A percentile compares a stretch with the other conserved stretches of the same genome.
Conservation (phyloP, 2,797 vertebrate species). For the Brotula barbata region DNA sequence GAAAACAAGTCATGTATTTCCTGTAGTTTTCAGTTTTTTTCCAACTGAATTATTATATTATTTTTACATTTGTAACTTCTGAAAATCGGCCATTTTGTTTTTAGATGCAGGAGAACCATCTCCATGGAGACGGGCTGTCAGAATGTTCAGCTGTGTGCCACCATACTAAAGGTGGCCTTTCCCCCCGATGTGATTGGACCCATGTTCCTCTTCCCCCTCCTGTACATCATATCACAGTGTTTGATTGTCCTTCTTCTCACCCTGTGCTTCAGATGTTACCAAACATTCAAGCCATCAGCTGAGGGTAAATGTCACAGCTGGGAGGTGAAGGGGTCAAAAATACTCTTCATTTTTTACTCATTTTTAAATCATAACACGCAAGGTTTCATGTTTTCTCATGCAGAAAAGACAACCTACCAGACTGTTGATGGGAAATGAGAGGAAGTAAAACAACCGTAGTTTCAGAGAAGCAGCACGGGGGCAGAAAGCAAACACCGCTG, state of each 20-base stretch:
- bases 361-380: slow-evolving; percentile 9
- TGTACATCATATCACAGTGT: slow-evolving; percentile 82
- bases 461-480: neutral
- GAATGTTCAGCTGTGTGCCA: slow-evolving; percentile 82
- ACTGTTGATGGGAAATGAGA: slow-evolving; percentile 20
- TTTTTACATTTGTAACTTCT: neutral
- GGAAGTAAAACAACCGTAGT: slow-evolving; percentile 25
- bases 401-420: slow-evolving; percentile 32
- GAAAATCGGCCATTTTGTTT: slow-evolving; percentile 1
- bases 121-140: slow-evolving; percentile 88
- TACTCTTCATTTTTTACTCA: neutral
- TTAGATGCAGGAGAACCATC: slow-evolving; percentile 79
- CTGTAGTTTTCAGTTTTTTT: no score
- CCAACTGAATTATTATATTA: no score
- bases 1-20: neutral
- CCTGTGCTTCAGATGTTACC: slow-evolving; percentile 75
- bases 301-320: slow-evolving; percentile 70
- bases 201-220: slow-evolving; percentile 86
- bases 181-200: slow-evolving; percentile 76
- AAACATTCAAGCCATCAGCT: slow-evolving; percentile 62
- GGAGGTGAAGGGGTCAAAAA: neutral
- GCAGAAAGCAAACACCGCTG: neutral
- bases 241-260: slow-evolving; percentile 80
- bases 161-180: slow-evolving; percentile 84
- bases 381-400: slow-evolving; percentile 4